phyloP scores from a whole-genome alignment of 2,797 vertebrate species.

The Erethizon dorsatum region DNA sequence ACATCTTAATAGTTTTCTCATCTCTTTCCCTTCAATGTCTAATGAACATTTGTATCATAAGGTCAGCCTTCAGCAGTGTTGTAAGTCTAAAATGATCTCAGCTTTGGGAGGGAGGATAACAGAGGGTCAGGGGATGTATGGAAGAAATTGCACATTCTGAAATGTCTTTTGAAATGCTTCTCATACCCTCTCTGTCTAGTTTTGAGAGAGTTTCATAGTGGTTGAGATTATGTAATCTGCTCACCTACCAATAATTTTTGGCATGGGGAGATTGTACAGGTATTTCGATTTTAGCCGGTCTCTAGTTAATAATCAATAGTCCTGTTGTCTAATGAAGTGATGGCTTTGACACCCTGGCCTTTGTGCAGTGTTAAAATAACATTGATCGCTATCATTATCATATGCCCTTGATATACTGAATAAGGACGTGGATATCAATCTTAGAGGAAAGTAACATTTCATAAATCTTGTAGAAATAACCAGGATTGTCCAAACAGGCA shows the following conservation, averaged over 20 bases:
- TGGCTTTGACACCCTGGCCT: slow-evolving; percentile 89
- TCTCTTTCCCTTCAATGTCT: neutral
- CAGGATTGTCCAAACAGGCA: slow-evolving; percentile 83
- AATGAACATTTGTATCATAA: neutral
- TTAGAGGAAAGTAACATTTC: slow-evolving; percentile 85
- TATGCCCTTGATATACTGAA: slow-evolving; percentile 90
- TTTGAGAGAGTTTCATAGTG: slow-evolving; percentile 67
- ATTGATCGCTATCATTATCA: slow-evolving; percentile 91
- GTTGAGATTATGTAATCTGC: slow-evolving; percentile 86
- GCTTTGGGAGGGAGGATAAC: neutral
- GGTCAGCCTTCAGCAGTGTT: neutral
- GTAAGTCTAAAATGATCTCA: slow-evolving; percentile 45
- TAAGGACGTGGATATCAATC: slow-evolving; percentile 87
- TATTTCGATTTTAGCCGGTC: slow-evolving; percentile 87
- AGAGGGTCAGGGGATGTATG: neutral
- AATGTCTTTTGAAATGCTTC: slow-evolving; percentile 31
- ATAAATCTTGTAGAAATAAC: slow-evolving; percentile 86
- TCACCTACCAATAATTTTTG: slow-evolving; percentile 83
- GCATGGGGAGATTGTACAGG: slow-evolving; percentile 79
- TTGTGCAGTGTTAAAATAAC: slow-evolving; percentile 90
- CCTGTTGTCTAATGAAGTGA: slow-evolving; percentile 89
- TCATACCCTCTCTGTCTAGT: neutral
- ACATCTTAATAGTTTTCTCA: neutral
- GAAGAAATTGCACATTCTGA: neutral
- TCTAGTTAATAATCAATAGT: slow-evolving; percentile 92